phyloP scores from a whole-genome alignment of 2,888 invertebrate genomes.

The Platycnemis pennipes region DNA sequence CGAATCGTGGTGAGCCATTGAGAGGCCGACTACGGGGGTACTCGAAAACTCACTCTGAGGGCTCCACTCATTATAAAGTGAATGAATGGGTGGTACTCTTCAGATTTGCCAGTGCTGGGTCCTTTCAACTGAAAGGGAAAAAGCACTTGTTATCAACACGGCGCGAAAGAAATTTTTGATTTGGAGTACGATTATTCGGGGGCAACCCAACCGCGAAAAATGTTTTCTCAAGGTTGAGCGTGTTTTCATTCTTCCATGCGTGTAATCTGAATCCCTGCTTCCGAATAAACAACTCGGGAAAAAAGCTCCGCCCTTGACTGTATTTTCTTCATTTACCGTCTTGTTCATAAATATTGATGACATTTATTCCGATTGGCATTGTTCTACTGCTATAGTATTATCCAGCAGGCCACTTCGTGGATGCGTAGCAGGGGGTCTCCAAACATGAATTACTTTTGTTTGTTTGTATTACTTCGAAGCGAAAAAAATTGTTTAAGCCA shows the following conservation, averaged over 20 bases:
- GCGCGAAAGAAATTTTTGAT: neutral
- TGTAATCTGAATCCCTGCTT: neutral
- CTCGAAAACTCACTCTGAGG: neutral
- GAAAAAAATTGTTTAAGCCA: too few relatives aligned
- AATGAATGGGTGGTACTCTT: conserved; percentile 3
- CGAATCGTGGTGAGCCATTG: neutral
- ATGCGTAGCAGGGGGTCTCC: too few relatives aligned
- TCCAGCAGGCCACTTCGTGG: too few relatives aligned
- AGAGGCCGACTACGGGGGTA: neutral
- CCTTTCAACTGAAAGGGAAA: neutral
- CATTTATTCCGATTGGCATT: too few relatives aligned
- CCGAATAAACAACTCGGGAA: neutral
- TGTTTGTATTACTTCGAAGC: too few relatives aligned
- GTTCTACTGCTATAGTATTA: too few relatives aligned
- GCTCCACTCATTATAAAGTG: neutral
- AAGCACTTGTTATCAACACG: neutral
- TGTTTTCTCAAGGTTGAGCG: neutral
- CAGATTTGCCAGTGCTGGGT: neutral
- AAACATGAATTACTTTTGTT: too few relatives aligned
- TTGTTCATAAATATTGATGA: too few relatives aligned
- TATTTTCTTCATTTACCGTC: too few relatives aligned
- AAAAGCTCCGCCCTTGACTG: too few relatives aligned
- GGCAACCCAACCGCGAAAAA: neutral
- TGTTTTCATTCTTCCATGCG: neutral
- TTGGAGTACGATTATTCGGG: neutral